A percentile compares a stretch with the other conserved stretches of the same genome.
Evolutionary conservation across 2,797 vertebrate genomes (phyloP).

Genomic region (Ptychadena robeensis): DNA sequence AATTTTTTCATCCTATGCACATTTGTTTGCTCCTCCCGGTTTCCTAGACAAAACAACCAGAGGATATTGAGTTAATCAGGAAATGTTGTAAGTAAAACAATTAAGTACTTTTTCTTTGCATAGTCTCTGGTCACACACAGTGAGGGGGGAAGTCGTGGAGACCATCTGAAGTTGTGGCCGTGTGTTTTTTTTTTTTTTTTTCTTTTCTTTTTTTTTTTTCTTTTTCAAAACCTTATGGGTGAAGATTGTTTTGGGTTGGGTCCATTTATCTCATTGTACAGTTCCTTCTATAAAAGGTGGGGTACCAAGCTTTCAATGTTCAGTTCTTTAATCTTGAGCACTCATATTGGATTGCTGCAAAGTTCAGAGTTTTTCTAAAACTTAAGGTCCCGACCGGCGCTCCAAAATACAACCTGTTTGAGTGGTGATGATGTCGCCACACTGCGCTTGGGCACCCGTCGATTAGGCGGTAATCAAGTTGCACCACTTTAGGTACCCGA

Average conservation of each 20-base stretch:
- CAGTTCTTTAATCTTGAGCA: too few species aligned
- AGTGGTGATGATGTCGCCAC: too few species aligned
- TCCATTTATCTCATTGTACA: not conserved
- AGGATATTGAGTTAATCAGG: slow-evolving; percentile 61
- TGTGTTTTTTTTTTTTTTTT: not conserved
- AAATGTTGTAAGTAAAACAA: slow-evolving; percentile 53
- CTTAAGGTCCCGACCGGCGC: too few species aligned
- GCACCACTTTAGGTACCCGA: too few species aligned
- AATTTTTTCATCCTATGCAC: not conserved
- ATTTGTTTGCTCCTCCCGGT: slow-evolving; percentile 33
- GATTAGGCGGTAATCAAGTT: too few species aligned
- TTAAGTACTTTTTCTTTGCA: slow-evolving; percentile 33
- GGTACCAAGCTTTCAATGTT: too few species aligned
- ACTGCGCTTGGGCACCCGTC: too few species aligned
- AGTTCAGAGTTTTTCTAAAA: too few species aligned
- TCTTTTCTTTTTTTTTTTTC: not conserved
- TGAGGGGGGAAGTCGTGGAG: slow-evolving; percentile 15
- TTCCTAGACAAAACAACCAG: slow-evolving; percentile 54
- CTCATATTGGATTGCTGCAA: too few species aligned
- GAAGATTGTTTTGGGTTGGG: not conserved
- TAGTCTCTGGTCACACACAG: not conserved
- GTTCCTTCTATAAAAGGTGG: too few species aligned
- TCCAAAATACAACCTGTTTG: too few species aligned
- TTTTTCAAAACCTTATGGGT: not conserved
- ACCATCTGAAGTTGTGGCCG: not conserved